Evolutionary conservation across 1,140 invertebrate species (phyloP), one percentile per base, ranked within the genome.

Genomic region (Muscidifurax raptorellus): DNA sequence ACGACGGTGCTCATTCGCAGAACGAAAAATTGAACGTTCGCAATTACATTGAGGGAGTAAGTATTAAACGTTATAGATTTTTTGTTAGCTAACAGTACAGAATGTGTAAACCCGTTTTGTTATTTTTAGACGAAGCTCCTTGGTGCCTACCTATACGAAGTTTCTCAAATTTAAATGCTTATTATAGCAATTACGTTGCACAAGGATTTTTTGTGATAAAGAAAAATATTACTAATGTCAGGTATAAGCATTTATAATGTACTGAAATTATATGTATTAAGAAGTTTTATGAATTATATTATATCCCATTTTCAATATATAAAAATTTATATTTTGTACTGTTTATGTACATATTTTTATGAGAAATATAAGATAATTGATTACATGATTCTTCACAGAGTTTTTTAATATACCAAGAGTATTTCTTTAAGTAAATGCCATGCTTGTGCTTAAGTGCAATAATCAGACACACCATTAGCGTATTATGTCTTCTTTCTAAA

Each of bases 1-100:
- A 99, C 92, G 99, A 99, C 94, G 98, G 98, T 85, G 98, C 98
- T 83, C 99, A 99, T 94, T 99, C 98, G 1, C 99, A 99, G 93
- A 99, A 99, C 94, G 99, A 99, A 92, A 99, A 99, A 92, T 95
- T 99, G 86, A 96, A 99, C 93, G 94, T 97, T 81, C 94, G 94
- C 77, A 99, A 99, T 93, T 99, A 99, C 89, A 98, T 99, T 87
- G 95, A 98, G 93, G 98, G 98, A 85, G 98, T 99, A 94, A 95
- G 96, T 94, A 87, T 67, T 84, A 25, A 30, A 72, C 77, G 83
- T 36, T 81, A 72, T 27, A 76, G 6, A 67, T 76, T 66, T 47
- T 52, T 71, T 25, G n/a, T 78, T 28, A 59, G 86, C 80, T 22
- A 47, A 69, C 82, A 27, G 52, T 59, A 59, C 9, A 77, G 22